These are phyloP conservation scores for Echinometra lucunter DNA, from an alignment of 53 echinoderm and acorn worm species.

Conservation along the genomic window DNA sequence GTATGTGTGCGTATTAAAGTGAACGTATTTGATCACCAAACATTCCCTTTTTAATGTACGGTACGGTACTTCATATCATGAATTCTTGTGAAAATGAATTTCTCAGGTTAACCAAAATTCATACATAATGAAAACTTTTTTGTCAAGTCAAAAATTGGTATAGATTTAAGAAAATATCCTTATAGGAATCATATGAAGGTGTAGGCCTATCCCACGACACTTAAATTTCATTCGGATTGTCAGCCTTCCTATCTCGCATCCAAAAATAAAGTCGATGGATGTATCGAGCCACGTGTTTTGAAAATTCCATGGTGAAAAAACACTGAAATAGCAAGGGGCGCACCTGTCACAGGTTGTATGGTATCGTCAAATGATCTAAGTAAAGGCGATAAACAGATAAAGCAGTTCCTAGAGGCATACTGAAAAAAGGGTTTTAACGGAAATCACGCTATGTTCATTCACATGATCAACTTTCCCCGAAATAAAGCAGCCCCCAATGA, in stretches of 20 bases:
- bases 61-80: neutral
- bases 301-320: neutral
- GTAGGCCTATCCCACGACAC: neutral
- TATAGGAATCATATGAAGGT: neutral
- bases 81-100: neutral
- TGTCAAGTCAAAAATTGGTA: neutral
- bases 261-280: neutral
- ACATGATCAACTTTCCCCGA: neutral
- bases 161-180: neutral
- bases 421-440: neutral
- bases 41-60: neutral
- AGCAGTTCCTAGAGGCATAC: neutral
- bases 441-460: constrained; percentile 4
- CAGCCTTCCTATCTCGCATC: neutral
- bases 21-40: neutral
- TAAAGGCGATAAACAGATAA: no score
- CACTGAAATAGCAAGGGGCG: neutral
- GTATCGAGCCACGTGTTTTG: neutral
- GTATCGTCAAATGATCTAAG: neutral
- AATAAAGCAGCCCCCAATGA: neutral
- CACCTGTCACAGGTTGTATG: neutral
- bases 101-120: neutral
- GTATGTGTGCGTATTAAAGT: no score
- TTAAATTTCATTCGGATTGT: neutral
- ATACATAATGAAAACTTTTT: neutral